phyloP scores from a whole-genome alignment of 2,888 invertebrate species.

The Colletes collaris region DNA sequence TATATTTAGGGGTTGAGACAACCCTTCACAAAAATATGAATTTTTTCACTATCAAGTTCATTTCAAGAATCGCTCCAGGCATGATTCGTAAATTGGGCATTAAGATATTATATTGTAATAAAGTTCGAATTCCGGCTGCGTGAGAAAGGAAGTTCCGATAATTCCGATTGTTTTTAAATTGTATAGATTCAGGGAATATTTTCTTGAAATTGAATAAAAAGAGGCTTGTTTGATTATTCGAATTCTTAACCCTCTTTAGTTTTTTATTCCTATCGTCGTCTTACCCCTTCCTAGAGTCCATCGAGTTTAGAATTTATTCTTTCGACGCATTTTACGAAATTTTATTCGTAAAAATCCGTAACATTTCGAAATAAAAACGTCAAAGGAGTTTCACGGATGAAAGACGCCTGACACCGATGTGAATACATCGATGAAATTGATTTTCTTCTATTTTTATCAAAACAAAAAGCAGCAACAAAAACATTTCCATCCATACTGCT shows the following conservation, averaged over 20 bases:
- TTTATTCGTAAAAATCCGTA: constrained; percentile 51
- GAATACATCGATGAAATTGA: constrained; percentile 27
- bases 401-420: constrained; percentile 25
- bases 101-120: too few relatives aligned
- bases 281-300: not conserved
- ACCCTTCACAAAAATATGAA: too few relatives aligned
- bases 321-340: constrained; percentile 18
- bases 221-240: too few relatives aligned
- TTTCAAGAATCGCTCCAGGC: too few relatives aligned
- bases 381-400: constrained; percentile 53
- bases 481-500: not conserved
- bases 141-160: too few relatives aligned
- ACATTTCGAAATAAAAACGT: constrained; percentile 41
- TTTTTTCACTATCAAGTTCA: too few relatives aligned
- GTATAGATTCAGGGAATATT: too few relatives aligned
- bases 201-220: too few relatives aligned
- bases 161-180: too few relatives aligned
- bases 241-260: not conserved
- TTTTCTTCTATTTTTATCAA: constrained; percentile 24
- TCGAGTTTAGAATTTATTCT: constrained; percentile 26
- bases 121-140: too few relatives aligned
- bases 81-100: too few relatives aligned
- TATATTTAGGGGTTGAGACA: too few relatives aligned
- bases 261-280: constrained; percentile 7
- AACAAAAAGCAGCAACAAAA: constrained; percentile 33